A percentile compares a stretch with the other conserved stretches of the same genome.
Conservation (phyloP, 2,888 invertebrate species). For the Drosophila stalkeri region DNA sequence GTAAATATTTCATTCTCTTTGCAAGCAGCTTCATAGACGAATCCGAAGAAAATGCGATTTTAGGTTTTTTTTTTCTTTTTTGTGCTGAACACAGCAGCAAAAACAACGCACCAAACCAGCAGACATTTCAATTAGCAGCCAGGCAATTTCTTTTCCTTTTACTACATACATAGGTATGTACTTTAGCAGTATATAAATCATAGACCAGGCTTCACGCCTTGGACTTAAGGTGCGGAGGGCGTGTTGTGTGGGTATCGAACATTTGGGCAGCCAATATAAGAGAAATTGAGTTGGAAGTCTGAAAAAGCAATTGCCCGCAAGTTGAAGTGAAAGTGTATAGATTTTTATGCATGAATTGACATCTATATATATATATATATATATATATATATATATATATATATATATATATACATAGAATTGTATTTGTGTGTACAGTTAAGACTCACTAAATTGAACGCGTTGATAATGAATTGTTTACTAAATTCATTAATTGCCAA, state of each 20-base stretch:
- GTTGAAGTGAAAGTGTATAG: background rate
- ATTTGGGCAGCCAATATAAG: slow-evolving; percentile 38
- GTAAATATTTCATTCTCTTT: slow-evolving; percentile 45
- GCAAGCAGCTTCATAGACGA: slow-evolving; percentile 13
- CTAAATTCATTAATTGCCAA: no score
- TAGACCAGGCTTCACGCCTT: background rate
- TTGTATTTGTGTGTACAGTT: background rate
- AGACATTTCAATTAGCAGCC: slow-evolving; percentile 60
- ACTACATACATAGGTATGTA: background rate
- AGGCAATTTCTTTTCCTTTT: background rate
- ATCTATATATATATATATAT: background rate
- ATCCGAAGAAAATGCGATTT: slow-evolving; percentile 28
- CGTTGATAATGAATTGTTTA: background rate
- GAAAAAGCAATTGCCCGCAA: slow-evolving; percentile 21
- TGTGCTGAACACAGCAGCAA: slow-evolving; percentile 50
- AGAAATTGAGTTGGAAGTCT: slow-evolving; percentile 40
- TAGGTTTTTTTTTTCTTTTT: slow-evolving; percentile 24
- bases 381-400: background rate
- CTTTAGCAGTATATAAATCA: slow-evolving; percentile 15
- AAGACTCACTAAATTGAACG: background rate
- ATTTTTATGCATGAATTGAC: background rate
- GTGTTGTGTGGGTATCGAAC: slow-evolving; percentile 22
- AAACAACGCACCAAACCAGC: slow-evolving; percentile 26
- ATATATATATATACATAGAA: background rate
- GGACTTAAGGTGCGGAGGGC: background rate